These are phyloP conservation scores for Cisticola juncidis DNA, from an alignment of 2,113 vertebrate genomes.

Conservation along the genomic window DNA sequence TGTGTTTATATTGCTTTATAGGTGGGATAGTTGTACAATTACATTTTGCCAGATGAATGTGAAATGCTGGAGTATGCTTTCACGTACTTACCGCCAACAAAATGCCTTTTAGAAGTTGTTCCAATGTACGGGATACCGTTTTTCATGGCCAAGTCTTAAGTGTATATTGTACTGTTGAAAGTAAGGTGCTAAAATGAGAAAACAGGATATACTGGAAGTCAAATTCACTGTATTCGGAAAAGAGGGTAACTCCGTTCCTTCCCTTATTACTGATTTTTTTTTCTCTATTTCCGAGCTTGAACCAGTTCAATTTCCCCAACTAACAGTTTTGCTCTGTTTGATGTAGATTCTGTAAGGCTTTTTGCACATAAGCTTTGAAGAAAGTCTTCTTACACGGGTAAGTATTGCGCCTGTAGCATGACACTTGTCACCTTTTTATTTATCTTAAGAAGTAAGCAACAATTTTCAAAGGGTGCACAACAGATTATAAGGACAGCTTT, in stretches of 20 bases:
- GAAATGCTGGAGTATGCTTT: neutral
- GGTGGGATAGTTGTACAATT: neutral
- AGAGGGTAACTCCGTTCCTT: neutral
- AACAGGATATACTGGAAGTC: neutral
- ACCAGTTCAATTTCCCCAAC: neutral
- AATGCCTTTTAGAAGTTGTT: neutral
- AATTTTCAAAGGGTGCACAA: slow-evolving; percentile 8
- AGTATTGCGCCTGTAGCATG: slow-evolving; percentile 21
- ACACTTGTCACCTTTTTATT: slow-evolving; percentile 28
- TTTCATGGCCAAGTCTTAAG: neutral
- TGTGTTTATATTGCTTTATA: neutral
- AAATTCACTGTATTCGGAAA: neutral
- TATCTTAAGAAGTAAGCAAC: slow-evolving; percentile 35
- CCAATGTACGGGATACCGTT: neutral
- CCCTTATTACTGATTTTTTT: neutral
- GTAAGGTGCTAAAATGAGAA: neutral
- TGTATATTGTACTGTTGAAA: neutral
- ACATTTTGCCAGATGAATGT: neutral
- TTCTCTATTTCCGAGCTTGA: neutral
- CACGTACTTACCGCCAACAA: neutral
- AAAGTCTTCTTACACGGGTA: neutral
- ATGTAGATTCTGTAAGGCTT: neutral
- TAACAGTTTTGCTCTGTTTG: neutral
- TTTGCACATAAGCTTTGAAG: neutral
- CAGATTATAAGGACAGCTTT: neutral